Conservation (phyloP, 1,140 invertebrate genomes). For the Panagrolaimus sp. region DNA sequence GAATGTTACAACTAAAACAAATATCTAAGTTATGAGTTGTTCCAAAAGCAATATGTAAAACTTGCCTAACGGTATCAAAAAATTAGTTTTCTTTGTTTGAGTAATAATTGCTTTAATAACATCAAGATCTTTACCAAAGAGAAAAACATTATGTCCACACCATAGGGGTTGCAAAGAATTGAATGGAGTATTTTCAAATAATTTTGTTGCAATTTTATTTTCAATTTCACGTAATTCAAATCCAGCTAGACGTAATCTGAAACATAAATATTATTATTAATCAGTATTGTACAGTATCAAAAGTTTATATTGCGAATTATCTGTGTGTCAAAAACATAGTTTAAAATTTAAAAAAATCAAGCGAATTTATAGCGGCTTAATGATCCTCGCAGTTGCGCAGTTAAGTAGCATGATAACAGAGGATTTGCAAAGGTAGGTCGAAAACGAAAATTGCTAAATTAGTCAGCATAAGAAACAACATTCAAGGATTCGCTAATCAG, state of each 20-base stretch:
- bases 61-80: constrained; percentile 45
- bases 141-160: constrained; percentile 29
- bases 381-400: too few species aligned
- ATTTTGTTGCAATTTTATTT: constrained; percentile 40
- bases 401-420: too few species aligned
- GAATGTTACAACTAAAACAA: constrained; percentile 36
- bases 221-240: constrained; percentile 41
- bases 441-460: too few species aligned
- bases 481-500: too few species aligned
- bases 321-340: too few species aligned
- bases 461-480: too few species aligned
- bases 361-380: too few species aligned
- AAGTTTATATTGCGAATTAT: too few species aligned
- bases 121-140: constrained; percentile 36
- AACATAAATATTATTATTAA: constrained; percentile 13
- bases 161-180: constrained; percentile 27
- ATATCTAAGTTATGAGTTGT: too few species aligned
- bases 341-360: too few species aligned
- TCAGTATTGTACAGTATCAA: too few species aligned
- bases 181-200: constrained; percentile 46
- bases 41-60: constrained; percentile 18
- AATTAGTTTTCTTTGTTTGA: constrained; percentile 41
- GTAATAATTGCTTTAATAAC: constrained; percentile 37
- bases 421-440: too few species aligned
- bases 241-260: constrained; percentile 40